Base-by-base conservation (phyloP, 2,797 vertebrate species). In the Tapirus indicus region DNA sequence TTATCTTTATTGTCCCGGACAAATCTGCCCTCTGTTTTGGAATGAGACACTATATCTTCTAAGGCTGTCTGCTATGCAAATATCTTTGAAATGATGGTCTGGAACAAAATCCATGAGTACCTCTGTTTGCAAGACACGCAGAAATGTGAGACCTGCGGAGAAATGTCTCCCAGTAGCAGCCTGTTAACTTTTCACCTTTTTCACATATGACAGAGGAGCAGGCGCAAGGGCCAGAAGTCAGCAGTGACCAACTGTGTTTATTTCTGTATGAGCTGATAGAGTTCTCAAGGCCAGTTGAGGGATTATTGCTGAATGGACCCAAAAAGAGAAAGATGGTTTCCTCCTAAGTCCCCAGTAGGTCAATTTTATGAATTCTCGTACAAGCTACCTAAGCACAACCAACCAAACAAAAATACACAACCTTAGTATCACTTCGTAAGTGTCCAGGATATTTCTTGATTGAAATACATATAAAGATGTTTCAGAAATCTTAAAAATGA, bases 401-500 rank as follows among this genome's bases (percentile, higher is more conserved):
- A 16, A 66, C 3, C 23, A 80, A 69, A 54, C 32, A 49, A 71
- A 77, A 88, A 11, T 12, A 58, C 8, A 21, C 29, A n/a, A 29
- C 18, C 83, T 88, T 83, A n/a, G 58, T 56, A 13, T 62, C 27
- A 56, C 60, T 49, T 69, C 32, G 5, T 29, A 75, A 82, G 21
- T 82, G 41, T 38, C 32, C 32, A 68, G n/a, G n/a, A 41, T 74
- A 29, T 62, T 88, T 47, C 52, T 85, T 62, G 20, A 75, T 54
- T 80, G 29, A 94, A 91, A 95, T n/a, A n/a, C 47, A 68, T 44
- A 68, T 25, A 77, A 90, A n/a, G 13, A 41, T 52, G 13, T 41
- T 79, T 87, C 52, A 84, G 27, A 84, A 80, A 74, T 88, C 54
- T 58, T 92, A 54, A 85, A 88, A 66, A 32, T 79, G 91, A 88